phyloP scores from a whole-genome alignment of 2,888 invertebrate species.

The Ctenicera cuprea region DNA sequence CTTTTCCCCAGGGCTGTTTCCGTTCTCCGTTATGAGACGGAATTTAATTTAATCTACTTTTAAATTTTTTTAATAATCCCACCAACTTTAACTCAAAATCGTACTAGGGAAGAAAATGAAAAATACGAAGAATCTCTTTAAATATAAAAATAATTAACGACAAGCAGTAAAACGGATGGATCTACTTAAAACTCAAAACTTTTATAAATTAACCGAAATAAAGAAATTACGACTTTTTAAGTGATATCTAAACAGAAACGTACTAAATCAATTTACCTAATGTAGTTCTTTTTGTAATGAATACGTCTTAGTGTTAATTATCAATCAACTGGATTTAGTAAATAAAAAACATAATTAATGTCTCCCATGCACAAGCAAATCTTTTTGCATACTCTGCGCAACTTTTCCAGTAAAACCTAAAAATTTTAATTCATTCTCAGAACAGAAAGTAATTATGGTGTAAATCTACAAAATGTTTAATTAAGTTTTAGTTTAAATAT shows the following conservation, averaged over 20 bases:
- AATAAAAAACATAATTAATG: too few species aligned
- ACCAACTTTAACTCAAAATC: conserved; percentile 3
- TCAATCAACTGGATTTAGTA: not conserved
- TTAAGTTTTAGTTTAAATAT: conserved; percentile 36
- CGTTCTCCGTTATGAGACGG: conserved; percentile 49
- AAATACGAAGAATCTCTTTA: conserved; percentile 10
- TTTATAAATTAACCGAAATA: not conserved
- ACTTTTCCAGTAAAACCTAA: not conserved
- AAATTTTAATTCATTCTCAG: not conserved
- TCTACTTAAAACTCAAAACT: conserved; percentile 21
- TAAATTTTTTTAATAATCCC: conserved; percentile 31
- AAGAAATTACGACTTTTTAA: not conserved
- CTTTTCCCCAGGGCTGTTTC: conserved; percentile 35
- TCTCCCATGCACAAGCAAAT: too few species aligned
- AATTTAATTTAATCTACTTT: conserved; percentile 55
- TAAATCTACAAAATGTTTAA: conserved; percentile 29
- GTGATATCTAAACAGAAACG: too few species aligned
- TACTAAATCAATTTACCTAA: too few species aligned
- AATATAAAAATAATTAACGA: conserved; percentile 22
- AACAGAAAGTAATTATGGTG: conserved; percentile 9
- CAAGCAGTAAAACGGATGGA: not conserved
- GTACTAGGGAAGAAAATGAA: conserved; percentile 2
- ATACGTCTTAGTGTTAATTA: too few species aligned
- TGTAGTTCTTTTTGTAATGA: not conserved
- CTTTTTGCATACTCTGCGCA: not conserved